A percentile compares a stretch with the other conserved stretches of the same genome.
Conservation (phyloP, 2,888 invertebrate genomes). For the Lumbricus terrestris region DNA sequence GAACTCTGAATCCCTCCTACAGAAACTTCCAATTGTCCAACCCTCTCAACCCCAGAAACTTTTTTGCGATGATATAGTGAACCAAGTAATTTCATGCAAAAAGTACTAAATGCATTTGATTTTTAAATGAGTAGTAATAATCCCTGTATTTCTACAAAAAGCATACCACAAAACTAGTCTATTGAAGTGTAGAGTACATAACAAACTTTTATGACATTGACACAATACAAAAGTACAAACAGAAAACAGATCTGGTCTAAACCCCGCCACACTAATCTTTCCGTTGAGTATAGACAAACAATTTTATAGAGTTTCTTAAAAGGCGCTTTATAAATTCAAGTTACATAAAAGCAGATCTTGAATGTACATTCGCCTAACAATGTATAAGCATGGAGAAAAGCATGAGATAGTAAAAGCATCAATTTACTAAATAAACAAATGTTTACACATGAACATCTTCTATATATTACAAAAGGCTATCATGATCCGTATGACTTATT, state of each 20-base stretch:
- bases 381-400: neutral
- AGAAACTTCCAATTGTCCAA: neutral
- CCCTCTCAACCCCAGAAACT: neutral
- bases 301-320: neutral
- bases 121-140: neutral
- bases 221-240: neutral
- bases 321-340: neutral
- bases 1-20: neutral
- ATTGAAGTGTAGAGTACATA: neutral
- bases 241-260: neutral
- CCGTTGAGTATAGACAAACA: neutral
- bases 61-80: no score
- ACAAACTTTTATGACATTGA: neutral
- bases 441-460: neutral
- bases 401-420: neutral
- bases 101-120: neutral
- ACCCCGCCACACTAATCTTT: neutral
- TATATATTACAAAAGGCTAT: neutral
- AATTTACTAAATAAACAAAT: neutral
- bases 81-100: neutral
- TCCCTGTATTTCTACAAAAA: neutral
- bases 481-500: neutral
- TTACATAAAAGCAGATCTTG: neutral
- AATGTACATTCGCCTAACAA: neutral
- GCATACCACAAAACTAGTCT: neutral